Evolutionary conservation across 2,113 vertebrate genomes (phyloP), one percentile per base, ranked within the genome.

Genomic region (Caranx melampygus): DNA sequence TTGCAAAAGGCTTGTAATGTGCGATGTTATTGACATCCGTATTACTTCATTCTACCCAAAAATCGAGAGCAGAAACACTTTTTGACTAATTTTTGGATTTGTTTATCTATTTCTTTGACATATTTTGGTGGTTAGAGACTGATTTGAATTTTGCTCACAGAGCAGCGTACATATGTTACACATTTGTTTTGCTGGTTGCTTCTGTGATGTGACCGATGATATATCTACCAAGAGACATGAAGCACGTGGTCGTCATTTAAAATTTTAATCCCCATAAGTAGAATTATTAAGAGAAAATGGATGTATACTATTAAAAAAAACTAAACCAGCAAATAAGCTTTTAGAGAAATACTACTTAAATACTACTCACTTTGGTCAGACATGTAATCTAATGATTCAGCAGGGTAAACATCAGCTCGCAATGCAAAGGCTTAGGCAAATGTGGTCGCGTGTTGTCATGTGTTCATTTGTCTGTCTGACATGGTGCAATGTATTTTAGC

Each of bases 401-500:
- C 4, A 44, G n/a, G 15, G 3, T 54, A 33, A 55, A 54, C 18
- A 47, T 37, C 72, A 62, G 42, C 55, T 61, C 77, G 47, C 52
- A 60, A 13, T 1, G 3, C 12, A 52, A 55, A 63, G 16, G 44
- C 45, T 85, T n/a, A 62, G 34, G 34, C 8, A 65, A 74, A 81
- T 52, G 45, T 6, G 40, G 47, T 70, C 45, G 6, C 12, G 18
- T 55, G 14, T 33, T 66, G 16, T 66, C 65, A 66, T 62, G 21
- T 58, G 75, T 67, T 40, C 4, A 26, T 33, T 64, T 10, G 12
- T 47, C 64, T 69, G 61, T 59, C 62, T 73, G 52, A 76, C 60
- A 69, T 3, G 2, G 63, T 14, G 20, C 63, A 57, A 71, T 62
- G 65, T 68, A 31, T 82, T 79, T 80, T 7, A 69, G 72, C 82